Evolutionary conservation across 2,888 invertebrate species (phyloP), one percentile per base, ranked within the genome.

Genomic region (Crocallis elinguaria): DNA sequence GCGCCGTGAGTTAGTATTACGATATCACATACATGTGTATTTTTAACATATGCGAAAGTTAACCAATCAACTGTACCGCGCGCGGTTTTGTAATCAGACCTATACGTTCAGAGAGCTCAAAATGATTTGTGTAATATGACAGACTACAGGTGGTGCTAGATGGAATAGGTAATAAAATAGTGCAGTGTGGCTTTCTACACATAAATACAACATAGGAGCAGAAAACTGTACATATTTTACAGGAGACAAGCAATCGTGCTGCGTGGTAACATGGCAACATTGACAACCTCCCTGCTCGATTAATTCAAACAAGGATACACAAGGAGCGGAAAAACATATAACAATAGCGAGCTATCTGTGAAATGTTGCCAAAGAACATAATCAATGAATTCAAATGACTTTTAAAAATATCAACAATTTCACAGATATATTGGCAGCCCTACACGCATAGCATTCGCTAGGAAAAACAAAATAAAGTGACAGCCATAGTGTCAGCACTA

Each of bases 381-480:
- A 27, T 27, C 19, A 23, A 23, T 6, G 8, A 23, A 6, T 7
- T 23, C 8, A 6, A 23, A 2, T 6, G 7, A 23, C 8, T 7
- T 11, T 3, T n/a, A 27, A n/a, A n/a, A 27, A n/a, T 27, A 27
- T n/a, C 6, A 23, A 12, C n/a, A 25, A 17, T 14, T 32, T 33
- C 14, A 12, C 33, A 33, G 11, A 33, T 43, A 25, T 8, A 17
- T 17, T 13, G 32, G 29, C 25, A 43, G 23, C 41, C 35, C 13
- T 25, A 32, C n/a, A 49, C 37, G 33, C 21, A 23, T 33, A 23
- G 27, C 45, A 41, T 7, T 19, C 33, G 38, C 44, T 32, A 35
- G 38, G 19, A 21, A 33, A 38, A 38, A 13, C 3, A 39, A 35
- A 13, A 33, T 25, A 32, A 32, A 12, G 0, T 5, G 17, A 33